Base-by-base conservation (phyloP, 1,140 invertebrate species). In the Matsumurasca onukii region DNA sequence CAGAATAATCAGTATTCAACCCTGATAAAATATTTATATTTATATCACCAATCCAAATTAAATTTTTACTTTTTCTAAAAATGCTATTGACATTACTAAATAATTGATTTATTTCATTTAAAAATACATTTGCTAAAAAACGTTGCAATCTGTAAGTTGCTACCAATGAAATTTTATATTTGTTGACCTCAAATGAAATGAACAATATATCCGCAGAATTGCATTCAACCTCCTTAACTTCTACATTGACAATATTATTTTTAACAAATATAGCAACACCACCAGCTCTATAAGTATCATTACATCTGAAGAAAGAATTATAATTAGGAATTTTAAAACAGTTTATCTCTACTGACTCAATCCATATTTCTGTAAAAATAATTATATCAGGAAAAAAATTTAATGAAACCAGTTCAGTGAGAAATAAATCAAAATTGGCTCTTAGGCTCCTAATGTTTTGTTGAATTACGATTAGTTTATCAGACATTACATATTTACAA, bases 361-460 rank as follows among this genome's bases (percentile, higher is more conserved):
- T 45, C 34, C 34, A 45, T 45, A 45, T 45, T 45, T 45, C 34
- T 45, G 34, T 45, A 45, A 45, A 17, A 45, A 45, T 45, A 45
- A 45, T 45, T 45, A 45, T 45, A 17, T 45, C 34, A 12, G 34
- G 34, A 12, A 9, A 17, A 12, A 12, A 12, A 12, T 12, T 12
- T 17, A 45, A 45, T 12, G 34, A 45, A 45, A 12, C 17, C 9
- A 45, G 34, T 12, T 12, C 9, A 12, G 34, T 17, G 9, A 45
- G 9, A 45, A 45, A 45, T 9, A 12, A 12, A 17, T 45, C 34
- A 45, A 45, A 45, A 45, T 45, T 45, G 9, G 9, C 34, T 17
- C 25, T 64, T 25, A 64, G n/a, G n/a, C n/a, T n/a, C n/a, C n/a
- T n/a, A n/a, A n/a, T n/a, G n/a, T n/a, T n/a, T n/a, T n/a, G n/a